phyloP scores from a whole-genome alignment of 2,113 vertebrate genomes.

The Phylloscopus whistleri region DNA sequence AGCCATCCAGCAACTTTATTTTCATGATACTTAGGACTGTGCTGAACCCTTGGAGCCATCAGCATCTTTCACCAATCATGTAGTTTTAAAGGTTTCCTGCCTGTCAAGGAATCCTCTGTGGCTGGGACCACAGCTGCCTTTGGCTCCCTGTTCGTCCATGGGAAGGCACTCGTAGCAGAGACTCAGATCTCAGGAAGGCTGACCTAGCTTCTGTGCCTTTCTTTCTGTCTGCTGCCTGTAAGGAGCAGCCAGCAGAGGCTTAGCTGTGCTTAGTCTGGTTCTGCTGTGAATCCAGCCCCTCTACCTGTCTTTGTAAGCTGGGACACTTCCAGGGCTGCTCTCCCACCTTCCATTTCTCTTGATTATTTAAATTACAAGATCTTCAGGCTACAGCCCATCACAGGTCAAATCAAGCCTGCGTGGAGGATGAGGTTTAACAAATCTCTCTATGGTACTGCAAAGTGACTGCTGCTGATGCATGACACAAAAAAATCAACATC shows the following conservation, averaged over 20 bases:
- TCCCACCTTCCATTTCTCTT: neutral
- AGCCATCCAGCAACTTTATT: neutral
- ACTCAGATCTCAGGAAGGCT: neutral
- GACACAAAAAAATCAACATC: neutral
- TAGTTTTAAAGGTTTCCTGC: neutral
- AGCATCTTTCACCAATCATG: neutral
- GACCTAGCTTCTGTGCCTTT: neutral
- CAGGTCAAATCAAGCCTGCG: rapidly evolving
- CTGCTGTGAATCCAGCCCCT: neutral
- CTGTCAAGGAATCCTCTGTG: neutral
- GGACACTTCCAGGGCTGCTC: neutral
- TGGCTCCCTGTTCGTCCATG: neutral
- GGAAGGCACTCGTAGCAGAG: neutral
- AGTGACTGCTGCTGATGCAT: neutral
- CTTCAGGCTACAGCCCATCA: neutral
- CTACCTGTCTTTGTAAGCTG: neutral
- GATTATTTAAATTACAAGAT: neutral
- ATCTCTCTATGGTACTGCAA: neutral
- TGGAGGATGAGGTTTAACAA: neutral
- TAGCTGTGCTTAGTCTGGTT: neutral
- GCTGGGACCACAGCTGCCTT: neutral
- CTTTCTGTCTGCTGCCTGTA: neutral
- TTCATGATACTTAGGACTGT: neutral
- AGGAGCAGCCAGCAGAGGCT: neutral
- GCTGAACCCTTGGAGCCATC: neutral